Evolutionary conservation across 2,888 invertebrate species (phyloP).

Genomic region (Fissipunctia ypsillon): DNA sequence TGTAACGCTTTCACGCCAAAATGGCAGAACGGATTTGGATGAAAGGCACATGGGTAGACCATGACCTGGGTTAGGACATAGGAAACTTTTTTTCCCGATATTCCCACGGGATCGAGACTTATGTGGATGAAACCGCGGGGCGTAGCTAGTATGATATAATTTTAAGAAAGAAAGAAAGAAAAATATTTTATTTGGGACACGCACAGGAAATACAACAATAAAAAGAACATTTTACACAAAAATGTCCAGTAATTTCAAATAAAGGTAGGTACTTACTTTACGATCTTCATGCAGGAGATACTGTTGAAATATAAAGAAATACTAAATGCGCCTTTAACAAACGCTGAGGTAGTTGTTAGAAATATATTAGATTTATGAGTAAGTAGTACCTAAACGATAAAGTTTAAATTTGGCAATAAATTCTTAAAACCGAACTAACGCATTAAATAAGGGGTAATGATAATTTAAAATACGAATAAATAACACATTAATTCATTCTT

Average conservation of each 20-base stretch:
- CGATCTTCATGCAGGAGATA: not conserved
- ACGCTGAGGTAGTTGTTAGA: not conserved
- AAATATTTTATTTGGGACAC: too few species aligned
- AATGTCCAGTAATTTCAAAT: not conserved
- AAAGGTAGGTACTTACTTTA: not conserved
- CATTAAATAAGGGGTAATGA: slow-evolving; percentile 25
- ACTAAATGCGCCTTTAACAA: not conserved
- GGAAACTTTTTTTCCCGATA: too few species aligned
- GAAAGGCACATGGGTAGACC: too few species aligned
- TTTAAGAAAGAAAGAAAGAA: too few species aligned
- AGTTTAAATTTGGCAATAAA: slow-evolving; percentile 1
- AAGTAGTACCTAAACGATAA: not conserved
- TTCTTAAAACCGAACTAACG: slow-evolving; percentile 12
- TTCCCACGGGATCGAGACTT: too few species aligned
- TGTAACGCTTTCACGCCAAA: too few species aligned
- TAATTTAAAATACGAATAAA: slow-evolving; percentile 46
- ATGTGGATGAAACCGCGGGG: too few species aligned
- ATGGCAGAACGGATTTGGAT: too few species aligned
- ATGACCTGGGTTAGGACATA: too few species aligned
- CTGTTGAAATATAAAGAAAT: not conserved
- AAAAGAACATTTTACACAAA: too few species aligned
- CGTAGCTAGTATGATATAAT: too few species aligned
- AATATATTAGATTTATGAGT: slow-evolving; percentile 17
- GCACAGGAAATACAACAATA: too few species aligned
- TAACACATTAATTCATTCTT: slow-evolving; percentile 39